Base-by-base conservation (phyloP, 2,797 vertebrate genomes). In the Syngnathus acus region DNA sequence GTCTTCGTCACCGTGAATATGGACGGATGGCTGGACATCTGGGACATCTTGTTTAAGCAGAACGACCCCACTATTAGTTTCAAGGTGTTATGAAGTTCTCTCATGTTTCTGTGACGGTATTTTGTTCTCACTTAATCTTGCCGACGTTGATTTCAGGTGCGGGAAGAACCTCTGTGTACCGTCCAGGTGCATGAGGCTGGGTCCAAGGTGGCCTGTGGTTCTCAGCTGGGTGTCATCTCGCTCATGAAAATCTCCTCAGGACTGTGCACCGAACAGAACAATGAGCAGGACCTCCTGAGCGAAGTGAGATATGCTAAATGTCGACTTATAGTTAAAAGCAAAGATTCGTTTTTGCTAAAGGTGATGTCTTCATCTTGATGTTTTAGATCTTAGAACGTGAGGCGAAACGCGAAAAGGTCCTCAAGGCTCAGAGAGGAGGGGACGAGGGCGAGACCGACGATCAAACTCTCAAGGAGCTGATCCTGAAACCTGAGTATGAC, bases 21-120 rank as follows among this genome's bases (percentile, higher is more conserved):
- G 47, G 94, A 98, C 0, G 95, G 96, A 0, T 85, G 87, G 1
- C 72, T 98, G 82, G 96, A 98, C 0, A 42, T 93, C 65, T 99
- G 95, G 95, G 97, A 99, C 80, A 89, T 96, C 64, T 79, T 96
- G 61, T 95, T 94, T 85, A 97, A 97, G 79, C 96, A 98, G 83
- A 94, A 91, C 0, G 78, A 94, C n/a, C 93, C 97, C 4, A 90
- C 89, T 1, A 92, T 99, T 73, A 94, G 89, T 66, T 48, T 98
- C 68, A 96, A 95, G 92, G 97, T 98, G 62, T 45, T 42, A 2
- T 23, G 10, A 2, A 19, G 5, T 19, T 8, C 60, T 9, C 9
- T 0, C 6, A 16, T 38, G 63, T 19, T 11, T 38, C 0, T 0
- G 1, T 19, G 5, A 42, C 11, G n/a, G n/a, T 16, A 14, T 37